Conservation (phyloP, 1,140 invertebrate species). For the Ips nitidus region DNA sequence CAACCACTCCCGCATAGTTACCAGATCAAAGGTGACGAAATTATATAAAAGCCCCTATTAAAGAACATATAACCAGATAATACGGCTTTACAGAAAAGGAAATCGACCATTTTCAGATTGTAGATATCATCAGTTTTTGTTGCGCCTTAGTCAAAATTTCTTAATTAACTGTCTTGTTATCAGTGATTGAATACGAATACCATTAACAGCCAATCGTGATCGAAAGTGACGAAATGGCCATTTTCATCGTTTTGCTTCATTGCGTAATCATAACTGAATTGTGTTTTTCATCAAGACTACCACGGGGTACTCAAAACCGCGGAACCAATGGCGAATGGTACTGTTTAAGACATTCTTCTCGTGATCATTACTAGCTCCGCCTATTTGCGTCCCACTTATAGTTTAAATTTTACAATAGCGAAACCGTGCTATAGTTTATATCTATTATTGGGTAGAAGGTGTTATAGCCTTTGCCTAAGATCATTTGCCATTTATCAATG, state of each 20-base stretch:
- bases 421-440: too few relatives aligned
- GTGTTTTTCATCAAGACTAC: conserved; percentile 6
- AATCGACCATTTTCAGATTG: conserved; percentile 15
- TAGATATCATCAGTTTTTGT: conserved; percentile 9
- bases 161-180: neutral
- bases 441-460: too few relatives aligned
- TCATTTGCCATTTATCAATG: too few relatives aligned
- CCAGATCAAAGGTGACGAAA: conserved; percentile 26
- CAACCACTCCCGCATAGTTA: conserved; percentile 21
- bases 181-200: neutral
- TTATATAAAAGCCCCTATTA: conserved; percentile 18
- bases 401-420: conserved; percentile 10
- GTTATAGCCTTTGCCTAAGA: neutral
- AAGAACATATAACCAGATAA: conserved; percentile 3
- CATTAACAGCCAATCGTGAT: neutral
- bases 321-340: conserved; percentile 25
- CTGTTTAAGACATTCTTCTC: conserved; percentile 25
- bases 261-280: conserved; percentile 5
- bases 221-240: too few relatives aligned
- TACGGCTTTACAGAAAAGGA: conserved; percentile 15
- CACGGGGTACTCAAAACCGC: neutral
- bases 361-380: conserved; percentile 26
- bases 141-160: neutral
- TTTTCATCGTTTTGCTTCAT: neutral
- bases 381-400: conserved; percentile 17